These are phyloP conservation scores for Nannospalax galili DNA, from an alignment of 2,113 vertebrate genomes.

Conservation along the genomic window DNA sequence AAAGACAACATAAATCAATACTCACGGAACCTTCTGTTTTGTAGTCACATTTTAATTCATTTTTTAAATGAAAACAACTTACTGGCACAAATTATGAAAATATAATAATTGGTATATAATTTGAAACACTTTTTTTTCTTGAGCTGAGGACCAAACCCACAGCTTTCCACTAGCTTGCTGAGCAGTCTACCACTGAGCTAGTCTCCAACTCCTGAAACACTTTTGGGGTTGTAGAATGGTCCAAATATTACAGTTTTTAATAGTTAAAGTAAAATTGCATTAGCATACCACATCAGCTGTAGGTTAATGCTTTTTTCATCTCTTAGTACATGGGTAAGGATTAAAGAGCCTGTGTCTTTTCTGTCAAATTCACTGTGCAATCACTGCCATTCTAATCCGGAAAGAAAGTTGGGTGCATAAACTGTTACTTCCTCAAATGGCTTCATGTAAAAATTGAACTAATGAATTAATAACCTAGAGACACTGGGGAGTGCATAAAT, in stretches of 20 bases:
- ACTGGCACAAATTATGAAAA: neutral
- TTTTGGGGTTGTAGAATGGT: no score
- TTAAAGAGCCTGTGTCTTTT: neutral
- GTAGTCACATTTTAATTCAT: neutral
- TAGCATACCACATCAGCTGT: neutral
- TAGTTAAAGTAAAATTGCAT: neutral
- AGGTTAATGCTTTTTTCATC: neutral
- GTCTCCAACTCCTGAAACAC: no score
- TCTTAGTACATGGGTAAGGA: neutral
- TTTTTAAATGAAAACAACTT: constrained; percentile 5
- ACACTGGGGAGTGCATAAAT: neutral
- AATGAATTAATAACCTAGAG: neutral
- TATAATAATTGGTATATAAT: neutral
- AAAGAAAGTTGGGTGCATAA: neutral
- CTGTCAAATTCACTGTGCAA: neutral
- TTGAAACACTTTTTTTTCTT: neutral
- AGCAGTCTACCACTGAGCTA: no score
- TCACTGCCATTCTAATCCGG: neutral
- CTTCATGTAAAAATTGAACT: neutral
- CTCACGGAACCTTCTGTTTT: neutral
- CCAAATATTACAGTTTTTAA: neutral
- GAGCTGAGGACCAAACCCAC: no score
- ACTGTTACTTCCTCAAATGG: neutral
- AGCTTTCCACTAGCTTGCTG: no score
- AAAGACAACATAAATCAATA: neutral